Percentiles rank a stretch among this genome's conserved stretches.
These are phyloP conservation scores for Xanthorhoe designata DNA, from an alignment of 2,888 invertebrate species.

Conservation along the genomic window DNA sequence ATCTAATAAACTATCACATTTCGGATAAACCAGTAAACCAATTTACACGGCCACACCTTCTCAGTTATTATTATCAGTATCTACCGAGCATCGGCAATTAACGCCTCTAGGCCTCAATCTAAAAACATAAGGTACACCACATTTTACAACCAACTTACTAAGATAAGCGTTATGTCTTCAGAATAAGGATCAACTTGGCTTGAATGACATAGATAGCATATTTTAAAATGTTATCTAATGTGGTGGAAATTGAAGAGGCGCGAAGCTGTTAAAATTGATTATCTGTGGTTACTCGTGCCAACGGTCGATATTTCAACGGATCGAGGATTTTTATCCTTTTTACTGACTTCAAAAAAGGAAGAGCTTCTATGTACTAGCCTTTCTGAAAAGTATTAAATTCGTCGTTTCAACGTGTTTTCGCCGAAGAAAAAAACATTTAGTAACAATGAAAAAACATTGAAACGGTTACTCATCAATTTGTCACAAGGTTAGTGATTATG, in stretches of 20 bases:
- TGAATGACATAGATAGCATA: conserved; percentile 11
- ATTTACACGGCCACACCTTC: conserved; percentile 61
- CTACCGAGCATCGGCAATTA: conserved; percentile 62
- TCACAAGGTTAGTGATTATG: background rate
- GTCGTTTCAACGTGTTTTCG: no score
- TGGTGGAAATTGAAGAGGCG: conserved; percentile 42
- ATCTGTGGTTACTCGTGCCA: conserved; percentile 28
- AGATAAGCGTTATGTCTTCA: conserved; percentile 7
- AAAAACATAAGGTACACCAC: conserved; percentile 30
- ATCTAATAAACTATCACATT: conserved; percentile 4
- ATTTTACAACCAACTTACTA: conserved; percentile 8
- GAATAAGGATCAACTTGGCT: conserved; percentile 22
- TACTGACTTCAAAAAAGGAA: no score
- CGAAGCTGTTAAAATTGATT: conserved; percentile 43
- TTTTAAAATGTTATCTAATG: conserved; percentile 36
- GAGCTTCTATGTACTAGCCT: no score
- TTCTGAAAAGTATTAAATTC: no score
- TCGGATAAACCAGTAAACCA: conserved; percentile 31
- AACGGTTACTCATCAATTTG: background rate
- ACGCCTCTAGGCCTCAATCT: conserved; percentile 47
- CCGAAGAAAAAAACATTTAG: no score
- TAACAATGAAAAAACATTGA: no score
- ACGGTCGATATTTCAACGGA: conserved; percentile 2
- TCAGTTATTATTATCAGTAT: conserved; percentile 54
- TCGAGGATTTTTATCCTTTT: background rate